Conservation (phyloP, 1,140 invertebrate species). For the Amyelois transitella region DNA sequence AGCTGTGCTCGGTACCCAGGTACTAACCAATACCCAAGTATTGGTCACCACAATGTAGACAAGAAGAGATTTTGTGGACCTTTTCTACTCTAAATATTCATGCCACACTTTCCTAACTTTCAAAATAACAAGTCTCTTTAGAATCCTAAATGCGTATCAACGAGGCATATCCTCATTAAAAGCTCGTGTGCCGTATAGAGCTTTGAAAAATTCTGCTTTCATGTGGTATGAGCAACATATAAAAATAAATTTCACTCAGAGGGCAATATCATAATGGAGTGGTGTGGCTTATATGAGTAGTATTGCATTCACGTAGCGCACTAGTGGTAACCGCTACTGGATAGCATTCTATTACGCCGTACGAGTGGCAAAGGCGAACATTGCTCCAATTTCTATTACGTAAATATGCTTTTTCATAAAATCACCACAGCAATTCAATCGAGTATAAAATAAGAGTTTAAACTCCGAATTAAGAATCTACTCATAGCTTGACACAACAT, state of each 20-base stretch:
- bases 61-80: no score
- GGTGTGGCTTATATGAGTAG: constrained; percentile 48
- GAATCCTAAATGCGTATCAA: no score
- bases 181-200: constrained; percentile 24
- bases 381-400: constrained; percentile 21
- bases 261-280: constrained; percentile 67
- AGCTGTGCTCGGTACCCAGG: no score
- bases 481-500: neutral
- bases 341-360: constrained; percentile 42
- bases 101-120: no score
- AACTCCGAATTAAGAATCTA: neutral
- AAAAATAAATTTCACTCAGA: constrained; percentile 63
- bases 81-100: no score
- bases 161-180: no score
- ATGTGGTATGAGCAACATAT: constrained; percentile 29
- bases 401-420: constrained; percentile 5
- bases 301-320: constrained; percentile 42
- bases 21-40: no score
- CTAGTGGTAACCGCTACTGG: constrained; percentile 43
- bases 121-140: no score
- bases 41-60: no score
- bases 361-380: constrained; percentile 16
- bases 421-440: neutral
- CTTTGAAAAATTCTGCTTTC: constrained; percentile 35
- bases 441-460: neutral